Conservation (phyloP, 2,888 invertebrate genomes). For the Meteorus cinctellus region DNA sequence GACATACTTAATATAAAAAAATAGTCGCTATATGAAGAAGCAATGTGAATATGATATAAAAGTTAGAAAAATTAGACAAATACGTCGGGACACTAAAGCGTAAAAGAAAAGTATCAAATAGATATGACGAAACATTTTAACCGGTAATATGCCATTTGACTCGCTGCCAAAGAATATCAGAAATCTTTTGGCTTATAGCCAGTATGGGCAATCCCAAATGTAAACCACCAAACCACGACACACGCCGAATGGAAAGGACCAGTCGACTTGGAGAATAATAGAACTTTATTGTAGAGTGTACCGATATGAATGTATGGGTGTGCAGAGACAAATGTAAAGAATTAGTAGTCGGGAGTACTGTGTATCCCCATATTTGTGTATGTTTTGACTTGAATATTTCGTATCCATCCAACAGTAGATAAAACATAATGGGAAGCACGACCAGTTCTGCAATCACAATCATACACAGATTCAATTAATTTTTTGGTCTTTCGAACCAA, state of each 20-base stretch:
- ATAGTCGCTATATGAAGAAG: too few species aligned
- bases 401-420: background rate
- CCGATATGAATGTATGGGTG: constrained; percentile 30
- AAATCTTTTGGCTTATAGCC: constrained; percentile 66
- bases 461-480: constrained; percentile 16
- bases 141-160: constrained; percentile 65
- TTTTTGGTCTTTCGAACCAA: background rate
- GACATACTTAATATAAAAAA: too few species aligned
- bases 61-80: constrained; percentile 32
- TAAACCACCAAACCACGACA: constrained; percentile 57
- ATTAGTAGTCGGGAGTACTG: constrained; percentile 34
- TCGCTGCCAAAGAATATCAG: constrained; percentile 69
- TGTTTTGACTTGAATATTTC: constrained; percentile 42
- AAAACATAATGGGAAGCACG: background rate
- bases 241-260: constrained; percentile 52
- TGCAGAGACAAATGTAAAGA: background rate
- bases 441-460: background rate
- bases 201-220: constrained; percentile 53
- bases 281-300: constrained; percentile 62
- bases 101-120: constrained; percentile 43
- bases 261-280: constrained; percentile 59
- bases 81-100: constrained; percentile 41
- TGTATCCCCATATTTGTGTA: constrained; percentile 30
- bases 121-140: constrained; percentile 65
- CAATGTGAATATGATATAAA: background rate